These are phyloP conservation scores for Amblyopsis hoosieri DNA, from an alignment of 2,797 vertebrate species.

Conservation along the genomic window DNA sequence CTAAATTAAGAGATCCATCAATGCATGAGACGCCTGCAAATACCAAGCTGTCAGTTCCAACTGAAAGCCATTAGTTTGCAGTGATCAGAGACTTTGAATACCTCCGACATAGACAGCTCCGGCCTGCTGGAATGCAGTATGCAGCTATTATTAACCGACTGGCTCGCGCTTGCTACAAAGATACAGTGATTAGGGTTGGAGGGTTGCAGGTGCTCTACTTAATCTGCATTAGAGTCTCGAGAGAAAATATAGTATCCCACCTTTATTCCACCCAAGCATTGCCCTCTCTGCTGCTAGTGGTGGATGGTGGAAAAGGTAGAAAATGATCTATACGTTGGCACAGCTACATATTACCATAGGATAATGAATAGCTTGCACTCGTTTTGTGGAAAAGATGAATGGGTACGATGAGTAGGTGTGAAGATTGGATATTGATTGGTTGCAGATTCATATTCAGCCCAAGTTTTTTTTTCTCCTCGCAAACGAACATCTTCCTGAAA, in stretches of 20 bases:
- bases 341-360: slow-evolving; percentile 3
- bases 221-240: slow-evolving; percentile 26
- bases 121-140: slow-evolving; percentile 49
- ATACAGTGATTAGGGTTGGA: slow-evolving; percentile 44
- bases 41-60: slow-evolving; percentile 70
- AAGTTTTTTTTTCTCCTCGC: not conserved
- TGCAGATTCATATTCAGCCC: slow-evolving; percentile 9
- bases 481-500: not conserved
- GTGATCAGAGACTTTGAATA: slow-evolving; percentile 56
- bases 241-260: not conserved
- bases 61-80: slow-evolving; percentile 81
- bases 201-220: slow-evolving; percentile 56
- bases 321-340: not conserved
- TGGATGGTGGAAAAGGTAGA: not conserved
- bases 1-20: slow-evolving; percentile 73
- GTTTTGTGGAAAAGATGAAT: slow-evolving; percentile 15
- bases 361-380: slow-evolving; percentile 1
- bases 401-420: slow-evolving; percentile 9
- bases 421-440: slow-evolving; percentile 25
- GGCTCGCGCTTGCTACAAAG: slow-evolving; percentile 56
- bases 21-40: slow-evolving; percentile 61
- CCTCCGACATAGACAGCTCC: slow-evolving; percentile 48
- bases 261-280: too few relatives aligned
- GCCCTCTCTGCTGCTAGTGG: not conserved
- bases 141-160: slow-evolving; percentile 59